Conservation (phyloP, 2,888 invertebrate genomes). For the Nomada fucata region DNA sequence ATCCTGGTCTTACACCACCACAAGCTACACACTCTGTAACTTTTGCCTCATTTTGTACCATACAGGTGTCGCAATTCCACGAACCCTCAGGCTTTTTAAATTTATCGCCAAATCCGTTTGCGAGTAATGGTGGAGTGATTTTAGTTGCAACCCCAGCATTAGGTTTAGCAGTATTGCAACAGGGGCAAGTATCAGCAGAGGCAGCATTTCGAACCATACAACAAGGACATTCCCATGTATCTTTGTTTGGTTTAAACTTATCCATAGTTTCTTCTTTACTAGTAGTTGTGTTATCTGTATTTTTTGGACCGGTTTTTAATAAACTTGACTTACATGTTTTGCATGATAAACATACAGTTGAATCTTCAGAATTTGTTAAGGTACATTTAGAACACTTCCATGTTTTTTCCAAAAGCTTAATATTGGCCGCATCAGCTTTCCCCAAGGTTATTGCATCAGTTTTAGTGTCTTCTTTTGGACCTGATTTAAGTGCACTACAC, state of each 20-base stretch:
- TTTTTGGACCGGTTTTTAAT: slow-evolving; percentile 49
- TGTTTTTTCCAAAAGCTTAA: slow-evolving; percentile 81
- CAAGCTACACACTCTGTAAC: slow-evolving; percentile 86
- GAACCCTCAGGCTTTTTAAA: slow-evolving; percentile 75
- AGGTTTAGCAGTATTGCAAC: slow-evolving; percentile 85
- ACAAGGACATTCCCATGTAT: slow-evolving; percentile 88
- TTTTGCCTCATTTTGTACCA: slow-evolving; percentile 85
- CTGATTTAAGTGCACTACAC: slow-evolving; percentile 85
- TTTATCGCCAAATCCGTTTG: slow-evolving; percentile 72
- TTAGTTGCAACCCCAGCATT: slow-evolving; percentile 49
- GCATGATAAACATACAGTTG: slow-evolving; percentile 76
- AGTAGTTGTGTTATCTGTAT: not conserved
- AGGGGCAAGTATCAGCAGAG: slow-evolving; percentile 84
- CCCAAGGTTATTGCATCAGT: slow-evolving; percentile 22
- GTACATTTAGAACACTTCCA: slow-evolving; percentile 88
- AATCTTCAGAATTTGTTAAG: slow-evolving; percentile 84
- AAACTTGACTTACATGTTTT: slow-evolving; percentile 79
- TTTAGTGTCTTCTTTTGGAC: slow-evolving; percentile 54
- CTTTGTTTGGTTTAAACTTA: slow-evolving; percentile 84
- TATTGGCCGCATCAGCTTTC: slow-evolving; percentile 59
- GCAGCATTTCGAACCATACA: slow-evolving; percentile 87
- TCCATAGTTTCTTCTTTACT: slow-evolving; percentile 41
- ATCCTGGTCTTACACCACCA: slow-evolving; percentile 84
- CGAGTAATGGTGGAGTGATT: slow-evolving; percentile 19
- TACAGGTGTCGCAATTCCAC: slow-evolving; percentile 87